phyloP scores from a whole-genome alignment of 2,113 vertebrate species.

The Nicator chloris region DNA sequence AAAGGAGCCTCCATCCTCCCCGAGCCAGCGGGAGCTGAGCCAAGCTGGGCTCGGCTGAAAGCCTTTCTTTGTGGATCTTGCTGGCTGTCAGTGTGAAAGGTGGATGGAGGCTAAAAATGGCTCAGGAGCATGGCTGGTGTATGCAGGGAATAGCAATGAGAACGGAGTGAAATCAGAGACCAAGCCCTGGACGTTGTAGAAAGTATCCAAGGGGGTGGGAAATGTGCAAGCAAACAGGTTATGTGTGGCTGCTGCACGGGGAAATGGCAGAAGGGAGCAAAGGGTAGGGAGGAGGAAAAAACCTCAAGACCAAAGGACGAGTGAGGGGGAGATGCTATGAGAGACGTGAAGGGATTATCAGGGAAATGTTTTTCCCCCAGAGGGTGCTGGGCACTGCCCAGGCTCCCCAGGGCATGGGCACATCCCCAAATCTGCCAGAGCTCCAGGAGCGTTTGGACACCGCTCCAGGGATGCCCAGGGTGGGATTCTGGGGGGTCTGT shows the following conservation, averaged over 20 bases:
- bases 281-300: background rate
- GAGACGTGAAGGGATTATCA: background rate
- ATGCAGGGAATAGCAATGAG: background rate
- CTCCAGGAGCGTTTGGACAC: rapidly evolving
- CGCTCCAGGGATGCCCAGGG: background rate
- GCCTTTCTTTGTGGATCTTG: background rate
- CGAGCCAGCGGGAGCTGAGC: background rate
- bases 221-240: background rate
- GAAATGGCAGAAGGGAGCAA: background rate
- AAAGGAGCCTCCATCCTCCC: background rate
- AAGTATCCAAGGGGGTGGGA: background rate
- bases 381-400: background rate
- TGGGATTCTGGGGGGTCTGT: background rate
- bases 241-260: background rate
- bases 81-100: background rate
- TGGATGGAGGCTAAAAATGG: constrained; percentile 18
- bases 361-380: background rate
- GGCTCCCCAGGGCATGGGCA: background rate
- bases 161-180: background rate
- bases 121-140: background rate
- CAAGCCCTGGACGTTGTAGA: background rate
- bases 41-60: background rate
- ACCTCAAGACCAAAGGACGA: rapidly evolving
- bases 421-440: background rate
- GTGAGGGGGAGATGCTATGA: background rate